Conservation (phyloP, 2,113 vertebrate genomes). For the Mustelus asterias region DNA sequence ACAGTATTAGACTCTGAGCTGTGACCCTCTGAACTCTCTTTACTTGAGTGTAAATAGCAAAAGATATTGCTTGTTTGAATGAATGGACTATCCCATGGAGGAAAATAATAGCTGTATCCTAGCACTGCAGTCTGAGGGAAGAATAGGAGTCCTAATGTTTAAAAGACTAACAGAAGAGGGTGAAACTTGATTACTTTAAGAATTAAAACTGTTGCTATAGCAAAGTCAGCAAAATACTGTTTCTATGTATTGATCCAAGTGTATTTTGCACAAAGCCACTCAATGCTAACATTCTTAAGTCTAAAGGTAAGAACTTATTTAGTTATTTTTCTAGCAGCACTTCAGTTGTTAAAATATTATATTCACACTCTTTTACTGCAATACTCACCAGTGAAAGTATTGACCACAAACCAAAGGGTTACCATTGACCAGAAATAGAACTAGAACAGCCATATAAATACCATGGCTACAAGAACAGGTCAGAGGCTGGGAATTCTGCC, state of each 20-base stretch:
- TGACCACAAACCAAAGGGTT: not conserved
- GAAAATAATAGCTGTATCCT: slow-evolving; percentile 65
- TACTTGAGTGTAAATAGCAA: slow-evolving; percentile 61
- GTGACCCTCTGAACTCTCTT: slow-evolving; percentile 54
- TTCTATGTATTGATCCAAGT: slow-evolving; percentile 63
- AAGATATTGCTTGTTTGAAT: slow-evolving; percentile 59
- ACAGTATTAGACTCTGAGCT: slow-evolving; percentile 52
- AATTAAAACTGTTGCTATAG: slow-evolving; percentile 67
- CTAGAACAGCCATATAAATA: too few species aligned
- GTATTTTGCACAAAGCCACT: slow-evolving; percentile 55
- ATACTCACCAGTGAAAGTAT: not conserved
- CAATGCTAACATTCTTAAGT: not conserved
- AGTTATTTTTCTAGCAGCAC: not conserved
- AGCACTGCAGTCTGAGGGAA: slow-evolving; percentile 57
- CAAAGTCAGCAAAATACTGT: slow-evolving; percentile 66
- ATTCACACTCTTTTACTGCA: not conserved
- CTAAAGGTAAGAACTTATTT: not conserved
- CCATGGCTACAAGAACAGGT: too few species aligned
- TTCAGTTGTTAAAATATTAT: not conserved
- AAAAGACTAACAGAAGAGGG: slow-evolving; percentile 53
- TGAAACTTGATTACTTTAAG: slow-evolving; percentile 66
- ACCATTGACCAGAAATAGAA: too few species aligned
- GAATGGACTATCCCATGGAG: slow-evolving; percentile 59
- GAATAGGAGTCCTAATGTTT: slow-evolving; percentile 57
- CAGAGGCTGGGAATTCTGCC: too few species aligned